A percentile compares a stretch with the other conserved stretches of the same genome.
These are phyloP conservation scores for Atherinosoma microstoma DNA, from an alignment of 2,797 vertebrate species.

Conservation along the genomic window DNA sequence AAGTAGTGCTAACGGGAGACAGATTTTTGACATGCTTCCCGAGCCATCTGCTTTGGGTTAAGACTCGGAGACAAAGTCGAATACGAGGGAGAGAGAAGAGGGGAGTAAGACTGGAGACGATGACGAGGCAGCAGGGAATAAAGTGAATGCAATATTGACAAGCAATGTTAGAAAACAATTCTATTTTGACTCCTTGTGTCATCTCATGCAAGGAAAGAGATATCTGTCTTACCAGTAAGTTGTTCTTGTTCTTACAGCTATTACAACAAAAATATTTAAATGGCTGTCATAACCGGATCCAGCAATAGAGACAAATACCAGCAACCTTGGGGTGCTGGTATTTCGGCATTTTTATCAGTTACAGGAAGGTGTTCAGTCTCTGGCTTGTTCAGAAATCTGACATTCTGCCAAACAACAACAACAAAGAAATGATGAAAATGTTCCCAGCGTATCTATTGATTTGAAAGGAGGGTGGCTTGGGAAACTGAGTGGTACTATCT, in stretches of 20 bases:
- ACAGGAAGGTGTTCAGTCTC: constrained; percentile 9
- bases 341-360: constrained; percentile 32
- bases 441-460: constrained; percentile 57
- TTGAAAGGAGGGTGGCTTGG: constrained; percentile 36
- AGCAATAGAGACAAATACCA: constrained; percentile 28
- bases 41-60: constrained; percentile 92
- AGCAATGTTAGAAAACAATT: constrained; percentile 49
- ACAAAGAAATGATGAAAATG: constrained; percentile 54
- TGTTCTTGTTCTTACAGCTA: constrained; percentile 11
- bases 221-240: constrained; percentile 14
- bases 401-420: constrained; percentile 45
- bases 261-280: constrained; percentile 36
- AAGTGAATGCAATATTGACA: constrained; percentile 67
- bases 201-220: constrained; percentile 18
- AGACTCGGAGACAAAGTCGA: constrained; percentile 71
- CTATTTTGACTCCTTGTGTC: constrained; percentile 50
- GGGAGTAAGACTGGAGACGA: constrained; percentile 60
- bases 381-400: constrained; percentile 44
- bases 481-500: constrained; percentile 38
- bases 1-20: constrained; percentile 90
- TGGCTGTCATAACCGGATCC: constrained; percentile 20
- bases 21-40: constrained; percentile 92
- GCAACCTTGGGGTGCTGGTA: constrained; percentile 23
- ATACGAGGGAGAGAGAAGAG: constrained; percentile 63
- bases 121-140: constrained; percentile 62